Base-by-base conservation (phyloP, 2,113 vertebrate genomes). In the Mohoua ochrocephala region DNA sequence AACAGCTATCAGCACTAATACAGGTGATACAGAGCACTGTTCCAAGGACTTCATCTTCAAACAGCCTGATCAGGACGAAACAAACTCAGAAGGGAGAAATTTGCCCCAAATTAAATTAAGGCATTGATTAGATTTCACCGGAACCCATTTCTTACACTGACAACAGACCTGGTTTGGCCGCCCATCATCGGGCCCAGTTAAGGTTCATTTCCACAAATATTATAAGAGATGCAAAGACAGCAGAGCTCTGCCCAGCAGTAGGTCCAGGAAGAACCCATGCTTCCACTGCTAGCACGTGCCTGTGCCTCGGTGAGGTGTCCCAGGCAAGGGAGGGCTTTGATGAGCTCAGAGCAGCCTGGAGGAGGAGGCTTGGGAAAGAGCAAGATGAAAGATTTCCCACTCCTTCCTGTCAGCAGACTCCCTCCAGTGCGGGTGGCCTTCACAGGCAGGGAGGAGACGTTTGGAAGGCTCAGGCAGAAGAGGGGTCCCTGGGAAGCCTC, bases 271-370 rank as follows among this genome's bases (percentile, higher is more conserved):
- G 42, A 54, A 18, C 23, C 12, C 31, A 4, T 1, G 6, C 1
- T 73, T 42, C 33, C 21, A 33, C 33, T 28, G 30, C 42, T 14
- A 56, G 45, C 44, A 49, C 20, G 2, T 1, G 1, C 8, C 24
- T 21, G 31, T 31, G 20, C 39, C 53, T 33, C 33, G 26, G 2
- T 56, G 57, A 68, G 18, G 35, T 15, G 33, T 27, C 42, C 56
- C 45, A 74, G 35, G 45, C 33, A 61, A 84, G 42, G 53, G 23
- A 73, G 30, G 31, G 39, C 28, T 17, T 19, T 5, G 14, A 20
- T 0, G 2, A 50, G 24, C 61, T 75, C 1, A 0, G 59, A 69
- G 65, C 44, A 60, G 65, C 26, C n/a, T 68, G 18, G 18, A 76
- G 50, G 30, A 57, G 10, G 33, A 39, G 31, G 33, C 7, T 44